phyloP scores from a whole-genome alignment of 1,140 invertebrate species.

The Tetragnatha versicolor region DNA sequence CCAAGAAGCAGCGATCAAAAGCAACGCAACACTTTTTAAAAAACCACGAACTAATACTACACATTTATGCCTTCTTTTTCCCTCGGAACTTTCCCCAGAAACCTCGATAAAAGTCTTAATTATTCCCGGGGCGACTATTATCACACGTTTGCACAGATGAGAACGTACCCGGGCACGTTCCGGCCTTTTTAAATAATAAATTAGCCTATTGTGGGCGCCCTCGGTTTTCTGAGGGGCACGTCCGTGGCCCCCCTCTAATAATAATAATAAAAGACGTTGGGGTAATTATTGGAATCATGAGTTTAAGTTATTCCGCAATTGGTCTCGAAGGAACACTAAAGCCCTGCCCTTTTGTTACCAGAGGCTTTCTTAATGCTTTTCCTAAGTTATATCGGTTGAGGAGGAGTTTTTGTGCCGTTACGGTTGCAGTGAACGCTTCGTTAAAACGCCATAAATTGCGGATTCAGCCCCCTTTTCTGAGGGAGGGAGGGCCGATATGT shows the following conservation, averaged over 20 bases:
- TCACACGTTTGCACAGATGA: slow-evolving; percentile 26
- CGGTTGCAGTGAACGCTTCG: slow-evolving; percentile 41
- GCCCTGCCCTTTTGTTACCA: slow-evolving; percentile 7
- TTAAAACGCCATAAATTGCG: slow-evolving; percentile 46
- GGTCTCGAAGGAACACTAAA: slow-evolving; percentile 39
- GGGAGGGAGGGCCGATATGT: too few species aligned
- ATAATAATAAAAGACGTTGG: slow-evolving; percentile 27
- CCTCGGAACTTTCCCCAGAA: slow-evolving; percentile 7
- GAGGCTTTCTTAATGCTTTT: not conserved
- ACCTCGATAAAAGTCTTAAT: slow-evolving; percentile 50
- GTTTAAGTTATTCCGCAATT: slow-evolving; percentile 46
- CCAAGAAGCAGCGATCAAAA: too few species aligned
- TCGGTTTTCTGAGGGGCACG: slow-evolving; percentile 9
- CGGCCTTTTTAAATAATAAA: slow-evolving; percentile 51
- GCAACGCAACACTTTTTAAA: too few species aligned
- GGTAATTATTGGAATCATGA: slow-evolving; percentile 52
- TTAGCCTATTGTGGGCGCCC: slow-evolving; percentile 47
- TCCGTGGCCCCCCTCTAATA: not conserved
- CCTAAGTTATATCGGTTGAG: slow-evolving; percentile 27
- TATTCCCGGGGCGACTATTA: slow-evolving; percentile 40
- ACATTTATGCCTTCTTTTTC: not conserved
- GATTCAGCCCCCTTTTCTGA: too few species aligned
- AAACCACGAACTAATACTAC: too few species aligned
- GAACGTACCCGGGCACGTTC: not conserved
- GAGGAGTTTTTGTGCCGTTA: slow-evolving; percentile 15